These are phyloP conservation scores for Platysteira castanea DNA, from an alignment of 2,113 vertebrate genomes.

Conservation along the genomic window DNA sequence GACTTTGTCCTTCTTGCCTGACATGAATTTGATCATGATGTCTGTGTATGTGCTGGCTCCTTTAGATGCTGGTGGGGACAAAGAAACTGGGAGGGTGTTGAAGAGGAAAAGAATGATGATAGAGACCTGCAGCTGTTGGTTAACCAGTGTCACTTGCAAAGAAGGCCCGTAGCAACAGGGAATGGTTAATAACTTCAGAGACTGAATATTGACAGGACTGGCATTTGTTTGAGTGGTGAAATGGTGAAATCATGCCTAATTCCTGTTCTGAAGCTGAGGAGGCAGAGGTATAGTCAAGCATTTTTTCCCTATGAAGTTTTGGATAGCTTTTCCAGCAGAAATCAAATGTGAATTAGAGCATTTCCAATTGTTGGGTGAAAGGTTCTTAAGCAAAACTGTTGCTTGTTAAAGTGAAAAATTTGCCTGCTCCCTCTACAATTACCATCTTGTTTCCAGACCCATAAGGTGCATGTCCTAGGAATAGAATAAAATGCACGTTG, in stretches of 20 bases:
- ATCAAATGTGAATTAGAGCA: neutral
- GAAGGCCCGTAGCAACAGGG: neutral
- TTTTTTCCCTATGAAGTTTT: neutral
- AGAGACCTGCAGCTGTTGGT: neutral
- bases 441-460: neutral
- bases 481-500: neutral
- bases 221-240: neutral
- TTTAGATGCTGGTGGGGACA: neutral
- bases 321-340: neutral
- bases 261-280: neutral
- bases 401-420: neutral
- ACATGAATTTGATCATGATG: neutral
- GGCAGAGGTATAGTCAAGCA: neutral
- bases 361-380: neutral
- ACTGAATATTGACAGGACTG: neutral
- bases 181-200: neutral
- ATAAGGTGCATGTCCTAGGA: neutral
- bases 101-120: neutral
- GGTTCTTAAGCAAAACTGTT: neutral
- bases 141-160: neutral
- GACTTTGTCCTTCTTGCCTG: constrained; percentile 25
- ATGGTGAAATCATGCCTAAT: neutral
- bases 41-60: neutral
- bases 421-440: neutral
- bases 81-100: neutral